phyloP scores from a whole-genome alignment of 2,797 vertebrate genomes.

The Synaphobranchus kaupii region DNA sequence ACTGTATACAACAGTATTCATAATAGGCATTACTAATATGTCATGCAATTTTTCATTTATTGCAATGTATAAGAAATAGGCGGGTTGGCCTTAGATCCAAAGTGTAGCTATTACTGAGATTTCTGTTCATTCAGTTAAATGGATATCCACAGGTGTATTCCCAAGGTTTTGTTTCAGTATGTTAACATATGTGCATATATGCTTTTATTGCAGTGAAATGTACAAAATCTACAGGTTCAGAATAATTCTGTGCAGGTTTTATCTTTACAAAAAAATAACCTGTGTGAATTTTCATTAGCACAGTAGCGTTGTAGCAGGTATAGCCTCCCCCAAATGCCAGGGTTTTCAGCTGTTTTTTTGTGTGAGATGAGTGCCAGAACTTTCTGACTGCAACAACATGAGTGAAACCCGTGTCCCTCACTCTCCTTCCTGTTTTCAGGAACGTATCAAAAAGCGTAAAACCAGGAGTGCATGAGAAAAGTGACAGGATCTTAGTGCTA shows the following conservation, averaged over 20 bases:
- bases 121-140: background rate
- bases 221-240: background rate
- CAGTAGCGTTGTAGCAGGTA: background rate
- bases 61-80: conserved; percentile 42
- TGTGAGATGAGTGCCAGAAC: background rate
- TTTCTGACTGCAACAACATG: background rate
- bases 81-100: conserved; percentile 49
- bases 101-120: conserved; percentile 20
- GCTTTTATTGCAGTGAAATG: background rate
- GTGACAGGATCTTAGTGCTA: background rate
- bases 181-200: conserved; percentile 7
- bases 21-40: conserved; percentile 6
- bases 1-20: conserved; percentile 47
- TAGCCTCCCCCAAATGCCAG: background rate
- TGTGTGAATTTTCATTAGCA: background rate
- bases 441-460: background rate
- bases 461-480: background rate
- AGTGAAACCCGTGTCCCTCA: background rate
- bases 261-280: background rate
- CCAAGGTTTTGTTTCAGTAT: background rate
- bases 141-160: background rate
- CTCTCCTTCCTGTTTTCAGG: background rate
- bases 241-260: conserved; percentile 4
- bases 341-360: background rate
- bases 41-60: background rate